Evolutionary conservation across 1,140 invertebrate species (phyloP), one percentile per base, ranked within the genome.

Genomic region (Panulirus ornatus): DNA sequence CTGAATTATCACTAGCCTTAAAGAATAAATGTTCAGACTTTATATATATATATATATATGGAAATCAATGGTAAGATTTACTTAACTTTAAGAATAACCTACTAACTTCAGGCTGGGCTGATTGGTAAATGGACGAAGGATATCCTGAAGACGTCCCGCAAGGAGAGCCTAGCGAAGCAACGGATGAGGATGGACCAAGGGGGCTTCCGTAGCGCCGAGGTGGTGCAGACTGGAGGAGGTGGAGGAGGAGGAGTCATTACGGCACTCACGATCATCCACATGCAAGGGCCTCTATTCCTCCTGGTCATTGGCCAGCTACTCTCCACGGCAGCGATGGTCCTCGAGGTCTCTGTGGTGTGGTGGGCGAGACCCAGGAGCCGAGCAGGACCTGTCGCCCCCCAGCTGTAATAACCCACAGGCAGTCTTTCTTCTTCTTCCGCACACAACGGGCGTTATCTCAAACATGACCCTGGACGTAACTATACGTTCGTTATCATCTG

Each of bases 241-340:
- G 36, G 14, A 9, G 40, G 82, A 1, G 2, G 22, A 44, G 27
- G 44, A 38, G 30, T n/a, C 14, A 84, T 30, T 36, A 84, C n/a
- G 82, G 82, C 82, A 3, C 82, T 84, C 27, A 84, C 82, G 42
- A 34, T 84, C n/a, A 66, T 84, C 16, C 82, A 84, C 40, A 71
- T 84, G 63, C 82, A 84, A 44, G 82, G 82, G 2, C 82, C 82
- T n/a, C 82, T 84, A 19, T 73, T 84, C 66, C 82, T 84, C 27
- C 44, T 47, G 16, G 36, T 84, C 11, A 9, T 71, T 16, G 82
- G 82, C 1, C 22, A 44, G 5, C 44, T 36, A 1, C 38, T 84
- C n/a, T 84, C 82, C 6, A 22, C 44, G 1, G 40, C 22, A 8
- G 38, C 63, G 38, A 71, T 84, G 22, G 6, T 44, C 11, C 38